phyloP scores from a whole-genome alignment of 2,888 invertebrate genomes.

The Melipona beecheii region DNA sequence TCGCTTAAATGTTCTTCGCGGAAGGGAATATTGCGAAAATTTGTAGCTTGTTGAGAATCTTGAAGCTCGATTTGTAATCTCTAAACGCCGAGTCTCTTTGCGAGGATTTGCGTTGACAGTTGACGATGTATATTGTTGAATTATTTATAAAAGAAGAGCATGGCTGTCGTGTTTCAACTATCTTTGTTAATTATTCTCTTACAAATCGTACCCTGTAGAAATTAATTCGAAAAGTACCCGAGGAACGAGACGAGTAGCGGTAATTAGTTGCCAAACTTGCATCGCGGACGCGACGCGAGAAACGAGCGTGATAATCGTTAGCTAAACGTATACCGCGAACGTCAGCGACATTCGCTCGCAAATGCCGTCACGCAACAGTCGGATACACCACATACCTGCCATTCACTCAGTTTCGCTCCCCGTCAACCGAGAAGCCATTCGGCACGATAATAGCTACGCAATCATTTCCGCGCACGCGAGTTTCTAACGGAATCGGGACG shows the following conservation, averaged over 20 bases:
- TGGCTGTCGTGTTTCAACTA: too few relatives aligned
- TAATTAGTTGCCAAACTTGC: background rate
- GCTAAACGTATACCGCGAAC: background rate
- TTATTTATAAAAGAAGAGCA: background rate
- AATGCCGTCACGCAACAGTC: slow-evolving; percentile 6
- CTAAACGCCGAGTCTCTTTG: background rate
- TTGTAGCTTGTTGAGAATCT: background rate
- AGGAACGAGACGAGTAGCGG: background rate
- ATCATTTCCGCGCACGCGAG: slow-evolving; percentile 59
- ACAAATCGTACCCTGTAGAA: background rate
- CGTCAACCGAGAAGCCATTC: slow-evolving; percentile 28
- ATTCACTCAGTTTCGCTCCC: slow-evolving; percentile 33
- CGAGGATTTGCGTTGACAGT: too few relatives aligned
- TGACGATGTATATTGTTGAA: background rate
- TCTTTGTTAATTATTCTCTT: background rate
- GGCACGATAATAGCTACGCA: slow-evolving; percentile 44
- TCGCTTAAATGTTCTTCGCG: background rate
- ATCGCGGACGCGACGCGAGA: fast-evolving
- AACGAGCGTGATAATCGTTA: background rate
- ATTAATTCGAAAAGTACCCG: too few relatives aligned
- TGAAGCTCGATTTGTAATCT: too few relatives aligned
- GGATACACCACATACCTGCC: background rate
- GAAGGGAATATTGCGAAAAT: background rate
- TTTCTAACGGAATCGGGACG: slow-evolving; percentile 60
- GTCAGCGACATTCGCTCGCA: background rate